Evolutionary conservation across 2,797 vertebrate genomes (phyloP).

Genomic region (Notoglanidium macrostoma): DNA sequence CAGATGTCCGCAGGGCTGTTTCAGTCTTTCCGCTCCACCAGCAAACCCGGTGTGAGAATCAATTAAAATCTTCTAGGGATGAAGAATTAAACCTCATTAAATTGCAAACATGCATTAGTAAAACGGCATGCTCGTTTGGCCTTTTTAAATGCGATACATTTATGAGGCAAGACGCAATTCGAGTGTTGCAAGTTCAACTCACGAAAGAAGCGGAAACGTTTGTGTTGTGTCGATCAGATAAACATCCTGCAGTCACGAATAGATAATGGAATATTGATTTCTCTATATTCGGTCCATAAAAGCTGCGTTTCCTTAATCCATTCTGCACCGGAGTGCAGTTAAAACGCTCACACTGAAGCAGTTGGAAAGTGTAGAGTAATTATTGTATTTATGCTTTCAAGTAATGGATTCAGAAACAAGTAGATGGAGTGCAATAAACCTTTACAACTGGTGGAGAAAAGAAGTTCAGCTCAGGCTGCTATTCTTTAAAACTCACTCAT

Average conservation of each 20-base stretch:
- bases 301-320: slow-evolving; percentile 21
- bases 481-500: neutral
- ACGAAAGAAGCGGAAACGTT: neutral
- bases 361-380: neutral
- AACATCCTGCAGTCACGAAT: neutral
- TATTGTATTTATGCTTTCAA: slow-evolving; percentile 12
- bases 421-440: neutral
- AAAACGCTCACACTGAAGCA: slow-evolving; percentile 20
- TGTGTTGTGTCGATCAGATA: neutral
- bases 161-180: neutral
- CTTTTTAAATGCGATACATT: neutral
- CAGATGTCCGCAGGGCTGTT: neutral
- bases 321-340: slow-evolving; percentile 25
- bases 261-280: slow-evolving; percentile 27
- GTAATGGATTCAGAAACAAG: slow-evolving; percentile 12
- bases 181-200: neutral
- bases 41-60: neutral
- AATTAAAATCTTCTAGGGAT: neutral
- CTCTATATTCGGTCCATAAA: slow-evolving; percentile 15
- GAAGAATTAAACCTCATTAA: neutral
- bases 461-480: too few species aligned
- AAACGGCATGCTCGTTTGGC: neutral
- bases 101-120: too few species aligned
- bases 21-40: too few species aligned
- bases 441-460: neutral